A percentile compares a stretch with the other conserved stretches of the same genome.
Conservation (phyloP, 1,140 invertebrate genomes). For the Vanessa tameamea region DNA sequence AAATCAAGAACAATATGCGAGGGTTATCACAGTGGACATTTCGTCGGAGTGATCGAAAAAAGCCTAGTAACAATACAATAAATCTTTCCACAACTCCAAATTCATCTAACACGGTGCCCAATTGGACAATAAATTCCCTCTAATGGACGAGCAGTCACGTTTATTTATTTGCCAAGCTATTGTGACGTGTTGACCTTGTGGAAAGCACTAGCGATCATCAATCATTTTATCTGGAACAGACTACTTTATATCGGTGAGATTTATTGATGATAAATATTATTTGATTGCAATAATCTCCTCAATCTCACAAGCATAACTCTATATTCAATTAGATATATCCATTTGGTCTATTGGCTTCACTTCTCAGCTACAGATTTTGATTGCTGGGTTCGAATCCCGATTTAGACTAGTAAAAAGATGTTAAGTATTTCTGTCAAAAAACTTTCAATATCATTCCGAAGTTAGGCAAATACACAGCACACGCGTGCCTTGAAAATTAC, state of each 20-base stretch:
- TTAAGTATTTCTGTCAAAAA: too few relatives aligned
- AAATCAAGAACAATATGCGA: not conserved
- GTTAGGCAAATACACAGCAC: too few relatives aligned
- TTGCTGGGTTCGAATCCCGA: too few relatives aligned
- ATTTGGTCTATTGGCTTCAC: too few relatives aligned
- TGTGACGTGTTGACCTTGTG: slow-evolving; percentile 32
- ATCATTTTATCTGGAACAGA: slow-evolving; percentile 23
- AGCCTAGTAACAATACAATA: slow-evolving; percentile 27
- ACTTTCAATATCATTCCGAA: too few relatives aligned
- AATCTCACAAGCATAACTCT: not conserved
- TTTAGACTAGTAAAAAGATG: too few relatives aligned
- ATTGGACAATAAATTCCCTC: slow-evolving; percentile 34
- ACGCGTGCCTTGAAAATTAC: too few relatives aligned
- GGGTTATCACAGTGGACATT: not conserved
- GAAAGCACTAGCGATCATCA: slow-evolving; percentile 11
- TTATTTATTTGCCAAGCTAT: slow-evolving; percentile 32
- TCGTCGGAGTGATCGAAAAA: slow-evolving; percentile 20
- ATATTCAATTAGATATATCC: not conserved
- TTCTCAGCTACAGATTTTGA: too few relatives aligned
- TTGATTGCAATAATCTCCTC: not conserved
- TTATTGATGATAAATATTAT: slow-evolving; percentile 1
- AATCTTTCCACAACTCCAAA: slow-evolving; percentile 28
- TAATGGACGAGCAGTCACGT: slow-evolving; percentile 34
- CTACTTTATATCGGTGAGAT: slow-evolving; percentile 12
- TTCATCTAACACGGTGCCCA: slow-evolving; percentile 36